phyloP scores from a whole-genome alignment of 2,797 vertebrate genomes.

The Squalus acanthias region DNA sequence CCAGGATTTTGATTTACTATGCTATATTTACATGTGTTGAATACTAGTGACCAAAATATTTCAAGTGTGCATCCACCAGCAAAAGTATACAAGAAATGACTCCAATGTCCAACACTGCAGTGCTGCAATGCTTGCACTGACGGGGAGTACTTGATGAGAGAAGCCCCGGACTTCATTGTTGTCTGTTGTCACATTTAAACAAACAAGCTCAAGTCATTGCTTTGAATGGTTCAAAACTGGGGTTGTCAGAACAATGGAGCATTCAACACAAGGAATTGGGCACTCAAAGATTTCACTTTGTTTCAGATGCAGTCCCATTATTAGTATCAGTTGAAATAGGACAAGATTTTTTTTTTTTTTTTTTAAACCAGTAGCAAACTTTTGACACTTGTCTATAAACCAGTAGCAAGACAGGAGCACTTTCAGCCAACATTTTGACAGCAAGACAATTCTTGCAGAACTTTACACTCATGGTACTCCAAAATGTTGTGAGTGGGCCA shows the following conservation, averaged over 20 bases:
- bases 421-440: background rate
- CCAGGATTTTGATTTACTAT: constrained; percentile 7
- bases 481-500: background rate
- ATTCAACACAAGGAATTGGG: background rate
- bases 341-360: background rate
- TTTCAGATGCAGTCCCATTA: background rate
- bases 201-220: background rate
- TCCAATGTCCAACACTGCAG: background rate
- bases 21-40: background rate
- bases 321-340: background rate
- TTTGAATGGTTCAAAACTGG: background rate
- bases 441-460: constrained; percentile 20
- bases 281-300: background rate
- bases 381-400: background rate
- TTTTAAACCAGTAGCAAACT: background rate
- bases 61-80: background rate
- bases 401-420: background rate
- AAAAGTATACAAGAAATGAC: background rate
- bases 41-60: background rate
- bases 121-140: background rate
- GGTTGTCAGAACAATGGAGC: constrained; percentile 13
- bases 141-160: background rate
- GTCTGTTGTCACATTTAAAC: background rate
- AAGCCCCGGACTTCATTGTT: background rate
- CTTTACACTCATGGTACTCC: constrained; percentile 11